Base-by-base conservation (phyloP, 2,113 vertebrate genomes). In the Lichenostomus cassidix region DNA sequence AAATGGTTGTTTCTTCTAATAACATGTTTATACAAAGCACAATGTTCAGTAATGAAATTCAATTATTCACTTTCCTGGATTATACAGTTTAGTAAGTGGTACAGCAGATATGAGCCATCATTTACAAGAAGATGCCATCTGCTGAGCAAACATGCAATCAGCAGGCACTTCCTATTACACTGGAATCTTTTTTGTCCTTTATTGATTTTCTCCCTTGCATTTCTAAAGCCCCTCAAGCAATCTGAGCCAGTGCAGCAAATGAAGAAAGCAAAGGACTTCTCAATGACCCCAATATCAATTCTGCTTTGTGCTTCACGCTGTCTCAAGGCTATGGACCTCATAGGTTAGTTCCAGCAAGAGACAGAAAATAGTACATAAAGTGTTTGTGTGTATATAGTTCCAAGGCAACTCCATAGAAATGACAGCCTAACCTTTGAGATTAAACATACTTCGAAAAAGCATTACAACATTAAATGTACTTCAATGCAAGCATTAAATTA, bases 91-190 rank as follows among this genome's bases (percentile, higher is more conserved):
- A 88, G 52, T 52, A 89, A 90, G 55, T 63, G 65, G 92, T 95
- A 92, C 23, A 96, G 89, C 91, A 97, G 92, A 91, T 67, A 92
- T 2, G 49, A 92, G 41, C 90, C 78, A 97, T 98, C 96, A 97
- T 98, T 98, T 97, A 97, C 97, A 95, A 96, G 78, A 97, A 98
- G 96, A 97, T 98, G 98, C 97, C 97, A 98, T 96, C 97, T 97
- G 96, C 97, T 98, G 98, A 97, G 97, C 96, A 96, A 98, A 98
- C 95, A 80, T 62, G 90, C 89, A 96, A 98, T 96, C 91, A 97
- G 97, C 96, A 97, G 90, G 86, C 93, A 86, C 92, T 96, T 97
- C 94, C 82, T 94, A 96, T 96, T 90, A 95, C 6, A 89, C 79
- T 39, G 67, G 91, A 83, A 90, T 91, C 84, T 85, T 96, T 96